phyloP scores from a whole-genome alignment of 2,113 vertebrate genomes.

The Uropsilus gracilis region DNA sequence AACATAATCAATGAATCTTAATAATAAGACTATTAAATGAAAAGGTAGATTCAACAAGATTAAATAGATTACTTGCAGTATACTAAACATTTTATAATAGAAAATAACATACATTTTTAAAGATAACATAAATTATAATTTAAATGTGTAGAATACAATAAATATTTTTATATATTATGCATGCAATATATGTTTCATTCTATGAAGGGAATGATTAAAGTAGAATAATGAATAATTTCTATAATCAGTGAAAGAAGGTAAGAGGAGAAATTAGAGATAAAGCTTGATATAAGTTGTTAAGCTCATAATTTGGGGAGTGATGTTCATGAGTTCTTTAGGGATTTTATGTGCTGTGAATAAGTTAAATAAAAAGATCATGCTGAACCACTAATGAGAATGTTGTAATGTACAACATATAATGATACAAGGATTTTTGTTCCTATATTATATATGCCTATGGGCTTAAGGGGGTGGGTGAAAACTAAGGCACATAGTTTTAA shows the following conservation, averaged over 20 bases:
- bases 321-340: neutral
- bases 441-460: neutral
- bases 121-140: neutral
- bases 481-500: neutral
- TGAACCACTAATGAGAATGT: neutral
- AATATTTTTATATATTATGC: neutral
- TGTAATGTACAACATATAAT: neutral
- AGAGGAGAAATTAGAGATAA: neutral
- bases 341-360: slow-evolving; percentile 10
- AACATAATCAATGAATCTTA: neutral
- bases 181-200: neutral
- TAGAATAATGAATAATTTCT: neutral
- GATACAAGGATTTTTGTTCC: neutral
- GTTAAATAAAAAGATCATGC: neutral
- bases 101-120: slow-evolving; percentile 19
- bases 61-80: neutral
- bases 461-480: neutral
- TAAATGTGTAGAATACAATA: neutral
- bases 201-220: neutral
- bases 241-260: neutral
- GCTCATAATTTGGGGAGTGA: neutral
- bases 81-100: neutral
- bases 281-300: neutral
- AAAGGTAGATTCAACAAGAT: neutral
- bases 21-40: slow-evolving; percentile 22